Evolutionary conservation across 2,888 invertebrate genomes (phyloP).

Genomic region (Eulithis prunata): DNA sequence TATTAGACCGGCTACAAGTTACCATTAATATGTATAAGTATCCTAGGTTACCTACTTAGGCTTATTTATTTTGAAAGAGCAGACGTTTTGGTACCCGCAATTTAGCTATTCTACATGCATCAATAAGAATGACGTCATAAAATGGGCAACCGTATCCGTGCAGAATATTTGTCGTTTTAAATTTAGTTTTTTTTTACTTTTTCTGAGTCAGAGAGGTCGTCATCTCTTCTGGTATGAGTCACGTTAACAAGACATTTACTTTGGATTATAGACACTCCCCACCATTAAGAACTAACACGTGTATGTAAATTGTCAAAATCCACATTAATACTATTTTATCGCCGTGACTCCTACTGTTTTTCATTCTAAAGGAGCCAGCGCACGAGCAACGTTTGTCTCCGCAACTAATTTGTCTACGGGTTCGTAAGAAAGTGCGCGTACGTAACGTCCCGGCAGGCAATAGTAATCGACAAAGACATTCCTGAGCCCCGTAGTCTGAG

Average conservation of each 20-base stretch:
- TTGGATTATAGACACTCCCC: conserved; percentile 35
- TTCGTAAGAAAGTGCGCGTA: no score
- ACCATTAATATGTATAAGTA: no score
- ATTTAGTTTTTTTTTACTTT: conserved; percentile 28
- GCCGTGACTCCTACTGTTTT: conserved; percentile 13
- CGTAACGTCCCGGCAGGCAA: no score
- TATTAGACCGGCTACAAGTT: no score
- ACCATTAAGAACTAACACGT: conserved; percentile 28
- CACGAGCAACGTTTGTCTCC: no score
- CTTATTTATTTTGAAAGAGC: background rate
- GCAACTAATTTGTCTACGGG: no score
- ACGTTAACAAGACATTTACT: conserved; percentile 27
- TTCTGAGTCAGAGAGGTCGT: conserved; percentile 36
- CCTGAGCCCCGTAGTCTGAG: no score
- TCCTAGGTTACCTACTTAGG: no score
- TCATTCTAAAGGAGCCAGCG: background rate
- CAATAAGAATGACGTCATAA: background rate
- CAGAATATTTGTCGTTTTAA: conserved; percentile 3
- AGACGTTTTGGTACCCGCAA: background rate
- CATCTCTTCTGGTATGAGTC: conserved; percentile 30
- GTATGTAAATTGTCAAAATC: conserved; percentile 31
- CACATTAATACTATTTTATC: conserved; percentile 16
- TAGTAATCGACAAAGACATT: no score
- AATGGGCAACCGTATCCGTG: background rate
- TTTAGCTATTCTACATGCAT: background rate